Percentiles rank a stretch among this genome's conserved stretches.
These are phyloP conservation scores for Calliscelio sp. DNA, from an alignment of 2,888 invertebrate species.

Conservation along the genomic window DNA sequence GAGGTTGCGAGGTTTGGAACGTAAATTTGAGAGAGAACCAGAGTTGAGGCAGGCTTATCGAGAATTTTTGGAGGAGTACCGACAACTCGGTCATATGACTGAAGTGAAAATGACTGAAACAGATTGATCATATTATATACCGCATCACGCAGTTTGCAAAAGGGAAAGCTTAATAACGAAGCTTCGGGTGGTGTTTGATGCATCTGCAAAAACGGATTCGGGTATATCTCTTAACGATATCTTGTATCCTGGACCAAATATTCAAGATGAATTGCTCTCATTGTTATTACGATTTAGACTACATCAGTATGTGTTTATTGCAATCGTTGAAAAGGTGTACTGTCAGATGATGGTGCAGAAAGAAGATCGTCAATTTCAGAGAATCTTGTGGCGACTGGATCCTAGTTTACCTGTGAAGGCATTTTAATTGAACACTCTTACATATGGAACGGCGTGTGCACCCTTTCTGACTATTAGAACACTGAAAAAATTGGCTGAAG, in stretches of 20 bases:
- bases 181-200: slow-evolving; percentile 31
- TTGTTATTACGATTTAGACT: slow-evolving; percentile 74
- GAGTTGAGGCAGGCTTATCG: slow-evolving; percentile 14
- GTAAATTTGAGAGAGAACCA: neutral
- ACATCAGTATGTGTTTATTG: slow-evolving; percentile 72
- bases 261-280: slow-evolving; percentile 68
- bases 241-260: slow-evolving; percentile 42
- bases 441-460: slow-evolving; percentile 75
- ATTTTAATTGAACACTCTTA: slow-evolving; percentile 72
- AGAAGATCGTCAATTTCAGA: slow-evolving; percentile 69
- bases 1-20: slow-evolving; percentile 3
- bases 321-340: slow-evolving; percentile 78
- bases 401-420: slow-evolving; percentile 51
- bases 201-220: slow-evolving; percentile 28
- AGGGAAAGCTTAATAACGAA: slow-evolving; percentile 20
- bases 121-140: slow-evolving; percentile 1
- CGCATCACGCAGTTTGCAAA: slow-evolving; percentile 32
- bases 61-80: slow-evolving; percentile 13
- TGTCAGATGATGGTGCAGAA: slow-evolving; percentile 68
- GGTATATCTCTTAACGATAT: slow-evolving; percentile 68
- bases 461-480: slow-evolving; percentile 71
- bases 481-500: slow-evolving; percentile 61
- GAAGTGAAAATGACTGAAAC: neutral
- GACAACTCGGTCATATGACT: slow-evolving; percentile 9
- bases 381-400: slow-evolving; percentile 76